Evolutionary conservation across 2,113 vertebrate species (phyloP), one percentile per base, ranked within the genome.

Genomic region (Sisor rabdophorus): DNA sequence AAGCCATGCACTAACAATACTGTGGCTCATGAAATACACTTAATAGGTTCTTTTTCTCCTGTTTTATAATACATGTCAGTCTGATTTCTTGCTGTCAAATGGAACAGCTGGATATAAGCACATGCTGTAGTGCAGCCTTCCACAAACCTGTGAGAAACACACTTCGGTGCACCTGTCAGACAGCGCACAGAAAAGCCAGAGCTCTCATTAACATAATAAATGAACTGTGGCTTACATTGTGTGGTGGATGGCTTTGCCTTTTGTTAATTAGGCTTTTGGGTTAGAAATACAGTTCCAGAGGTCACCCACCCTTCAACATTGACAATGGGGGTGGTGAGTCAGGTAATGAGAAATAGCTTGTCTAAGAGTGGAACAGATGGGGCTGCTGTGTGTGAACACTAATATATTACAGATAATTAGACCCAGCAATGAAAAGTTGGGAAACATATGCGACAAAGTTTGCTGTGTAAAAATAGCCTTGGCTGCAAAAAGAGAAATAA

Each of bases 201-300:
- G 71, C 58, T 81, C 79, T 77, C 77, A 84, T 84, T 84, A 84
- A 79, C 77, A 79, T 79, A 79, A 76, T 81, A 79, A 81, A 84
- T 81, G 82, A 84, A 84, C 73, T 81, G 79, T 84, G 77, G 81
- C 82, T 80, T 77, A 73, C 55, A 77, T 77, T 77, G 77, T 63
- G 73, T 77, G 64, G 63, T 24, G 72, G 70, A 77, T 79, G 82
- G 74, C 79, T 79, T 44, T 81, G 77, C 64, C 71, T 73, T 76
- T 81, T 65, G 54, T 73, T 84, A 84, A 81, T 84, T 79, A 81
- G 73, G 76, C 76, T 78, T 70, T 50, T 15, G 64, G 80, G 77
- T 79, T 76, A 79, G 73, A 70, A 72, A 59, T 58, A 53, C 30
- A 73, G 76, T 78, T 76, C 36, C 76, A 72, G 73, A 81, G 82